These are phyloP conservation scores for Cryptomyrus ogoouensis DNA, from an alignment of 2,113 vertebrate genomes.

Conservation along the genomic window DNA sequence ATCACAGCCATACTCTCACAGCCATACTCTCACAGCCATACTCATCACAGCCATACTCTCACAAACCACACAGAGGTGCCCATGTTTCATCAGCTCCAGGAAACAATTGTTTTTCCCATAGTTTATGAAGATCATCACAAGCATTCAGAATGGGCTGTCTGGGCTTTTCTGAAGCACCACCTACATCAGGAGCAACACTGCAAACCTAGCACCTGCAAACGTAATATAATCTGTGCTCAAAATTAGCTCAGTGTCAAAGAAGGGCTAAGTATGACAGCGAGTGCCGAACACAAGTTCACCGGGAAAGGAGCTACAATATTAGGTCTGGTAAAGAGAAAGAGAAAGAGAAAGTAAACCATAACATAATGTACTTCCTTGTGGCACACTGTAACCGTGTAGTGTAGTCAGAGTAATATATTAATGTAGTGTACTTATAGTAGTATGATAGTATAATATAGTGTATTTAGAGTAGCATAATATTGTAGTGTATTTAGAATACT, in stretches of 20 bases:
- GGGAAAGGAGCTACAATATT: background rate
- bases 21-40: too few species aligned
- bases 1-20: constrained; percentile 4
- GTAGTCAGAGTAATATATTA: background rate
- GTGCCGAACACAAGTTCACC: background rate
- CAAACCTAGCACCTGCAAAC: background rate
- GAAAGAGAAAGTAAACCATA: background rate
- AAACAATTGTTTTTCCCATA: background rate
- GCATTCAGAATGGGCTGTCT: background rate
- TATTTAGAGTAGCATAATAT: background rate
- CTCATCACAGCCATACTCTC: constrained; percentile 6
- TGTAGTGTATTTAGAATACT: background rate
- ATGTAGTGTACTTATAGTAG: background rate
- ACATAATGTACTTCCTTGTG: background rate
- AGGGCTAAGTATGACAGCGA: background rate
- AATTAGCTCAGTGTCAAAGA: background rate
- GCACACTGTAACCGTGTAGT: background rate
- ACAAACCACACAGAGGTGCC: background rate
- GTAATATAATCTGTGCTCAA: background rate
- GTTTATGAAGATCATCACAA: background rate
- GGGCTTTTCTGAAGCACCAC: background rate
- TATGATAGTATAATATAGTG: background rate
- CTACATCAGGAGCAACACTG: background rate
- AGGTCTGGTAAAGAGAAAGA: background rate
- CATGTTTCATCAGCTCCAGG: background rate